Evolutionary conservation across 2,888 invertebrate genomes (phyloP), one percentile per base, ranked within the genome.

Genomic region (Cataglyphis livida): DNA sequence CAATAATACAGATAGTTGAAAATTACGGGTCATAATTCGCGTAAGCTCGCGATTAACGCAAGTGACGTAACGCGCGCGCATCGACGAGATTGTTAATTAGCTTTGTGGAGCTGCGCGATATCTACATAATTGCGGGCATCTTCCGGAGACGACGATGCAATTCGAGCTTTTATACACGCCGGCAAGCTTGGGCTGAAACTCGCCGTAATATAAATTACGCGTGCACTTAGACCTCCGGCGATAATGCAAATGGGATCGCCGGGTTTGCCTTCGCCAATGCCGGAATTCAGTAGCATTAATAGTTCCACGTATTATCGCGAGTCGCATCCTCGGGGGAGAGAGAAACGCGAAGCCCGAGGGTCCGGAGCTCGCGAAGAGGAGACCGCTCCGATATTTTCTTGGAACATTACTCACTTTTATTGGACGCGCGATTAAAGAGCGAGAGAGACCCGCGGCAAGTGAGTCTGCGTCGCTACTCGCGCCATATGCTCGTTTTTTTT

Each of bases 191-290:
- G 41, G n/a, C 35, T n/a, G 21, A 1, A 9, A 9, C 21, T 28
- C 25, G 68, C 32, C 51, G 7, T 48, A 84, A 85, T 84, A 88
- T 91, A 88, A 92, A 89, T 93, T 93, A 92, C 91, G 91, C 89
- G 90, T 89, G 92, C 93, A 92, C 92, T 93, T 93, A 91, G 93
- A 92, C 92, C 92, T 87, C 87, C 85, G 84, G 84, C 89, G 92
- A 92, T 92, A 92, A 92, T 91, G 89, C 87, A 91, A 93, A 92
- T 90, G 91, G 86, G 88, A 88, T 86, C 91, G 88, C 62, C 73
- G 87, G 51, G 51, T 65, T 68, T 71, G 90, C 79, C 84, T 85
- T 51, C 81, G 61, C 85, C 90, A 83, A 89, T 88, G 87, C 87
- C 90, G 87, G 89, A 90, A 89, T 89, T 90, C 90, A 89, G 84